Evolutionary conservation across 1,140 invertebrate species (phyloP), one percentile per base, ranked within the genome.

Genomic region (Marisa cornuarietis): DNA sequence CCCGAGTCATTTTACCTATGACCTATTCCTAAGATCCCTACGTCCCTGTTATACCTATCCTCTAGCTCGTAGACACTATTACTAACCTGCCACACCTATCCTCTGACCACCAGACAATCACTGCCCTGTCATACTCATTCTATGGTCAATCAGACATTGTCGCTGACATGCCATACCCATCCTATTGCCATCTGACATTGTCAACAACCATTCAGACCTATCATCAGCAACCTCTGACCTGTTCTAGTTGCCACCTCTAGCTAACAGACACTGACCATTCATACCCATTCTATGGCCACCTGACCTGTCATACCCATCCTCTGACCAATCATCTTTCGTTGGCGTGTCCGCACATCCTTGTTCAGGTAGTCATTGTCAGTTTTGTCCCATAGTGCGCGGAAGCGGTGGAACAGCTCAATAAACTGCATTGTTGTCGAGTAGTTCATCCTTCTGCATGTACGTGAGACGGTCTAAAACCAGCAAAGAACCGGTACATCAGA

Each of bases 251-350:
- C n/a, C n/a, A n/a, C n/a, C n/a, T n/a, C n/a, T n/a, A n/a, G n/a
- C n/a, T n/a, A n/a, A n/a, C n/a, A n/a, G n/a, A n/a, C n/a, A n/a
- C 18, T 20, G n/a, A 18, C 18, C 18, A 18, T 63, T 63, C 62
- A 63, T 20, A n/a, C 26, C 31, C 31, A 42, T 42, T 6, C 31
- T 42, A 42, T 42, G 31, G 31, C 31, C 6, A 42, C 31, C 54
- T 18, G 54, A 76, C 74, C 74, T 42, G 74, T 76, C 74, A 76
- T 76, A 8, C 74, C 74, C 74, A 76, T 76, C 61, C 31, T n/a
- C 24, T 65, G 51, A 31, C 74, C 74, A 49, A 76, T 76, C 61
- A 42, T 20, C 62, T 76, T 63, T 16, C 74, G 24, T 42, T 76
- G 74, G 31, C 74, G 26, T 20, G 22, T 63, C 3, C 74, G 26